phyloP scores from a whole-genome alignment of 1,140 invertebrate species.

The Lepidurus apus region DNA sequence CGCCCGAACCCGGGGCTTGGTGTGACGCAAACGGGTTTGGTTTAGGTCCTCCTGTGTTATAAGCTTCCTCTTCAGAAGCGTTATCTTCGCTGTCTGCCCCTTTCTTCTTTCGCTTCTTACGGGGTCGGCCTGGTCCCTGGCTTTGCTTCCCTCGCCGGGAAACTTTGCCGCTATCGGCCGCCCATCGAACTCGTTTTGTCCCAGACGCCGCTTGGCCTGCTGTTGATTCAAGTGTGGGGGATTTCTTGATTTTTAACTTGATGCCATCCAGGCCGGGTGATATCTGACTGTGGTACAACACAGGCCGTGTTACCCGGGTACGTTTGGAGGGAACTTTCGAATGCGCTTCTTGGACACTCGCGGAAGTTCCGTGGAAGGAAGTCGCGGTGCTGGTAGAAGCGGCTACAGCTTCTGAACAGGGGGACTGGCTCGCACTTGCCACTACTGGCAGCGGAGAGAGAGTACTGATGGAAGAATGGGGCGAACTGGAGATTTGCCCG shows the following conservation, averaged over 20 bases:
- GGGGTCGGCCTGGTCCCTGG: slow-evolving; percentile 17
- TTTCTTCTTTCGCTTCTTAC: slow-evolving; percentile 30
- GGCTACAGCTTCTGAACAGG: not conserved
- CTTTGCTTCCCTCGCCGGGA: slow-evolving; percentile 23
- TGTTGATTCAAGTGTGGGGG: slow-evolving; percentile 38
- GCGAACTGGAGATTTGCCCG: not conserved
- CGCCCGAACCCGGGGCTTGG: not conserved
- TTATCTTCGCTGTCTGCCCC: slow-evolving; percentile 28
- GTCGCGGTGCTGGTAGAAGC: not conserved
- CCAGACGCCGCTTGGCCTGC: not conserved
- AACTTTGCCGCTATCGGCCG: not conserved
- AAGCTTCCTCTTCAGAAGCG: slow-evolving; percentile 2
- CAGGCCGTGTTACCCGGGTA: slow-evolving; percentile 32
- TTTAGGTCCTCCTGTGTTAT: not conserved
- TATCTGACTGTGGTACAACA: slow-evolving; percentile 53
- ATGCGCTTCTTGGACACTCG: not conserved
- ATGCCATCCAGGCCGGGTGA: slow-evolving; percentile 58
- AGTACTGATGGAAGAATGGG: not conserved
- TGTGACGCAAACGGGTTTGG: not conserved
- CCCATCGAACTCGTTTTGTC: not conserved
- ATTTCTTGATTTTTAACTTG: slow-evolving; percentile 58
- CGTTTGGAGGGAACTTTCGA: slow-evolving; percentile 26
- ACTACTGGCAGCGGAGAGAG: not conserved
- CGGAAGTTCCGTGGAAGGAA: too few species aligned
- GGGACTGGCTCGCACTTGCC: not conserved